phyloP scores from a whole-genome alignment of 2,888 invertebrate species.

The Stratiomys singularior region DNA sequence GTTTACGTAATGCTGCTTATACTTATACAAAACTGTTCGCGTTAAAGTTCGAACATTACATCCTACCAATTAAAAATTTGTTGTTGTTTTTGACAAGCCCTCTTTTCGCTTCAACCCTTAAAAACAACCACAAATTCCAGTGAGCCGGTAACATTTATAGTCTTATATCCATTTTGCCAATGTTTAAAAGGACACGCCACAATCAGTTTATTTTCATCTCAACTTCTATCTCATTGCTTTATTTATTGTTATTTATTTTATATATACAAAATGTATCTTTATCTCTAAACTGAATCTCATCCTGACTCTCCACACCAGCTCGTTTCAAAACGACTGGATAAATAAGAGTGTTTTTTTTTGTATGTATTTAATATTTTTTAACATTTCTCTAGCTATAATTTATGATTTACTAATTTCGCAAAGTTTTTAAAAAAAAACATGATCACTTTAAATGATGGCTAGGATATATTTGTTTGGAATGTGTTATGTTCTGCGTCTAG shows the following conservation, averaged over 20 bases:
- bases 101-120: not conserved
- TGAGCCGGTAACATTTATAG: not conserved
- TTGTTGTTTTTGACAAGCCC: slow-evolving; percentile 28
- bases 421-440: not conserved
- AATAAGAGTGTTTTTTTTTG: not conserved
- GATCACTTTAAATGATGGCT: too few species aligned
- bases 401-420: not conserved
- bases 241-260: slow-evolving; percentile 44
- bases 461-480: too few species aligned
- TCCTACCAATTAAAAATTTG: slow-evolving; percentile 2
- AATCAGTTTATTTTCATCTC: slow-evolving; percentile 30
- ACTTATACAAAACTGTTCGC: too few species aligned
- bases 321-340: not conserved
- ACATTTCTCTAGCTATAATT: not conserved
- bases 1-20: too few species aligned
- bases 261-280: slow-evolving; percentile 25
- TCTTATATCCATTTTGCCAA: slow-evolving; percentile 3
- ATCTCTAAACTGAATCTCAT: slow-evolving; percentile 17
- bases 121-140: slow-evolving; percentile 22
- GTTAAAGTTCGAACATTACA: not conserved
- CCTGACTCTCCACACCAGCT: not conserved
- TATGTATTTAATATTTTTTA: not conserved
- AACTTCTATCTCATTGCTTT: slow-evolving; percentile 27
- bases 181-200: not conserved
- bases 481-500: too few species aligned